Base-by-base conservation (phyloP, 2,797 vertebrate species). In the Danio jaintianensis region DNA sequence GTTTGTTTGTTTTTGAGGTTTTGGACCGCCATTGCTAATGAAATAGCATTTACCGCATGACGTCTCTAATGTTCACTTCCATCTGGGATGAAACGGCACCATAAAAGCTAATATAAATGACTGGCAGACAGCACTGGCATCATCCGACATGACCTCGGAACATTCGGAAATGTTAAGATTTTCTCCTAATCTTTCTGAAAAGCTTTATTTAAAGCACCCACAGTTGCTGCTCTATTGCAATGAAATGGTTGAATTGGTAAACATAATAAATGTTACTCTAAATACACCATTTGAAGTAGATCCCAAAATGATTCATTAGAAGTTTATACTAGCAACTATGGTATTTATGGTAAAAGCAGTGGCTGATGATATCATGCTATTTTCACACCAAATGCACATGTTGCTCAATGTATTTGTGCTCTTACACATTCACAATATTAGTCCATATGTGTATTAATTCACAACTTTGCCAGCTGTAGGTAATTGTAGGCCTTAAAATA, bases 401-500 rank as follows among this genome's bases (percentile, higher is more conserved):
- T 76, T 72, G 75, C 22, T 53, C 68, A 73, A 64, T 61, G 47
- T 64, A 20, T 69, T 36, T 6, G 15, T 64, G 63, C 10, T 53
- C 50, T 42, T 45, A 53, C 50, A 56, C 42, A 52, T 78, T 61
- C n/a, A 81, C 22, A 50, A 18, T 43, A 74, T 53, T 79, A 80
- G 66, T 76, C 75, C 75, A 84, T 72, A 29, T 81, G 82, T 71
- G 48, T 82, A 88, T 82, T 75, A 80, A 78, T 86, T 85, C 76
- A 87, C 84, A 84, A 48, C 7, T 80, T 77, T 80, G 82, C 75
- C 81, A 82, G 83, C 85, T 86, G 83, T 38, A 82, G 82, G 84
- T 89, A 87, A 90, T 91, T 90, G 88, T 86, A 56, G 76, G 50
- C 66, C 72, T 42, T 78, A 73, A 79, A 87, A 82, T 80, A 56